Conservation (phyloP, 2,797 vertebrate species). For the Cyprinodon diabolis region DNA sequence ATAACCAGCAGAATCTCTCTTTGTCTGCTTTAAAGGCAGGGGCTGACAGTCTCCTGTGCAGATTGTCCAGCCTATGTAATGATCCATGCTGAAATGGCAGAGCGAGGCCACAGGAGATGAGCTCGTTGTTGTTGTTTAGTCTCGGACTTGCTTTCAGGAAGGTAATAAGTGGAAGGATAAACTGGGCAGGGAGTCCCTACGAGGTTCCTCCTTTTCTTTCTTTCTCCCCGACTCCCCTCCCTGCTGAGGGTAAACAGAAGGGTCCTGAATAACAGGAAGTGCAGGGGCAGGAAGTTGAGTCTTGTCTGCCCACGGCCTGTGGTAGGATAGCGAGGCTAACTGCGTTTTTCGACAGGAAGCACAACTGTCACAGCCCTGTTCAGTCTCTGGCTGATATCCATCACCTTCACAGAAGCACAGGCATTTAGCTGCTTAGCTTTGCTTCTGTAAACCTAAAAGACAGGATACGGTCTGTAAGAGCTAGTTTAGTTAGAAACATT, state of each 20-base stretch:
- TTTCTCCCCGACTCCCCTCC: slow-evolving; percentile 45
- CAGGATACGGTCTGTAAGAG: not conserved
- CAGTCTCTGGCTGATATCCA: slow-evolving; percentile 67
- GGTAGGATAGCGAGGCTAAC: slow-evolving; percentile 68
- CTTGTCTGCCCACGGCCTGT: slow-evolving; percentile 73
- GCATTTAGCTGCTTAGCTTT: slow-evolving; percentile 3
- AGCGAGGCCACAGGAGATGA: slow-evolving; percentile 73
- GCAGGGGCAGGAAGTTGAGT: slow-evolving; percentile 82
- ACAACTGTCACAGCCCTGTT: slow-evolving; percentile 71
- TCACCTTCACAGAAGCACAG: slow-evolving; percentile 45
- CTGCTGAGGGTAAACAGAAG: slow-evolving; percentile 66
- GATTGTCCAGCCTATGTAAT: slow-evolving; percentile 62
- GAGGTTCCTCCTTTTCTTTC: slow-evolving; percentile 66
- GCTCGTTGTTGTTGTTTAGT: slow-evolving; percentile 82
- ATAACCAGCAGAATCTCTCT: slow-evolving; percentile 64
- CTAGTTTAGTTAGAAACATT: not conserved
- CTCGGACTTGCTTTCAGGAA: slow-evolving; percentile 70
- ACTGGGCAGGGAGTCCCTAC: slow-evolving; percentile 73
- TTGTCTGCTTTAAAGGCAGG: slow-evolving; percentile 63
- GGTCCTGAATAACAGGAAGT: slow-evolving; percentile 85
- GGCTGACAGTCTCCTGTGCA: slow-evolving; percentile 44
- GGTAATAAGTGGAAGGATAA: slow-evolving; percentile 77
- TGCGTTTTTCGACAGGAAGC: slow-evolving; percentile 71
- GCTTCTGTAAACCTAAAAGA: slow-evolving; percentile 6
- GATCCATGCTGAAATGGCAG: slow-evolving; percentile 72